A percentile compares a stretch with the other conserved stretches of the same genome.
Conservation (phyloP, 2,797 vertebrate genomes). For the Muscicapa comitata region DNA sequence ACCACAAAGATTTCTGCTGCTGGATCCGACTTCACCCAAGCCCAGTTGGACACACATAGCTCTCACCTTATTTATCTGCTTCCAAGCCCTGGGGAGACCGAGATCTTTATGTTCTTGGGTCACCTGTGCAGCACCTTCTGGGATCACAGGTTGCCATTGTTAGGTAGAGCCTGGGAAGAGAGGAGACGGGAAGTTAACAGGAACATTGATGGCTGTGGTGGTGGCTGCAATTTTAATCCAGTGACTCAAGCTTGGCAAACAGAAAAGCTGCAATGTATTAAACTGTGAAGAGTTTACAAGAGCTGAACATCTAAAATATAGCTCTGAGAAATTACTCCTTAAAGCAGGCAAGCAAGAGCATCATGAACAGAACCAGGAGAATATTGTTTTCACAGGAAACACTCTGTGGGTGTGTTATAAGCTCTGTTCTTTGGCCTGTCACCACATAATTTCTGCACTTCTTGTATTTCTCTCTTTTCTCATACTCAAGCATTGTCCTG, state of each 20-base stretch:
- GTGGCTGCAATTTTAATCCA: slow-evolving; percentile 22
- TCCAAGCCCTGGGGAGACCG: accelerated
- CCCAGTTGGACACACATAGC: not conserved
- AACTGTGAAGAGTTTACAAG: slow-evolving; percentile 46
- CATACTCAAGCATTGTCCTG: slow-evolving; percentile 36
- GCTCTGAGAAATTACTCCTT: slow-evolving; percentile 58
- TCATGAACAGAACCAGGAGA: slow-evolving; percentile 24
- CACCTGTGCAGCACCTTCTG: not conserved
- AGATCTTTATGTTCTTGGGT: not conserved
- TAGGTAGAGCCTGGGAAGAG: not conserved
- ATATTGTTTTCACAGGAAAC: slow-evolving; percentile 72
- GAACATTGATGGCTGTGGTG: not conserved
- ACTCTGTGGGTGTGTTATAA: slow-evolving; percentile 64
- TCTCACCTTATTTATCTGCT: not conserved
- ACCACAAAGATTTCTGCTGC: not conserved
- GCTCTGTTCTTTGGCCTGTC: slow-evolving; percentile 67
- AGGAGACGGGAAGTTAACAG: not conserved
- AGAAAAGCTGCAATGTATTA: slow-evolving; percentile 39
- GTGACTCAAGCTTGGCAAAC: slow-evolving; percentile 29
- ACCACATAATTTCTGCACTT: slow-evolving; percentile 61
- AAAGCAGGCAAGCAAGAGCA: slow-evolving; percentile 39
- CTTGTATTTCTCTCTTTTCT: slow-evolving; percentile 60
- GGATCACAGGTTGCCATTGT: not conserved
- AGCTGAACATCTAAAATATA: slow-evolving; percentile 35
- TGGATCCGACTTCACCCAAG: not conserved